Evolutionary conservation across 2,888 invertebrate genomes (phyloP).

Genomic region (Penaeus monodon): DNA sequence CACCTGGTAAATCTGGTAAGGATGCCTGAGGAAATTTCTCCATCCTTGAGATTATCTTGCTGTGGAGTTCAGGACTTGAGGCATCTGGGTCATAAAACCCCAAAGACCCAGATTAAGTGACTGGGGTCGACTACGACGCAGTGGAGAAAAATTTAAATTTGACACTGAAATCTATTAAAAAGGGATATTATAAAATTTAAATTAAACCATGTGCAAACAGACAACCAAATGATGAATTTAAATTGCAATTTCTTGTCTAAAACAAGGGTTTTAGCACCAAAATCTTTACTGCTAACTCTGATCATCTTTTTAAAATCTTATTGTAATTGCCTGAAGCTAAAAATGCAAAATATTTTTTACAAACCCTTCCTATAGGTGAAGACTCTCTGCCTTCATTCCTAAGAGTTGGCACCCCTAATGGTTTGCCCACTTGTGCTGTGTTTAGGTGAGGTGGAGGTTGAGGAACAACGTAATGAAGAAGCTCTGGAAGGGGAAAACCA

Average conservation of each 20-base stretch:
- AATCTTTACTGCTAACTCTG: not conserved
- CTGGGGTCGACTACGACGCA: constrained; percentile 50
- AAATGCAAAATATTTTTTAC: not conserved
- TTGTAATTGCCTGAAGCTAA: not conserved
- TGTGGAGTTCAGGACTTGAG: not conserved
- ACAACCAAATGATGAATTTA: not conserved
- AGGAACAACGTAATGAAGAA: constrained; percentile 51
- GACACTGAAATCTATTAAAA: constrained; percentile 34
- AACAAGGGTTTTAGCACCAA: too few species aligned
- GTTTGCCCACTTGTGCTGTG: constrained; percentile 42
- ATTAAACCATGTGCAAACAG: not conserved
- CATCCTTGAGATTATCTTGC: constrained; percentile 11
- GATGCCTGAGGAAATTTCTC: constrained; percentile 36
- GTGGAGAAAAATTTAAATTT: constrained; percentile 46
- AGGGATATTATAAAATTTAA: not conserved
- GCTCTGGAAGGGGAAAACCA: constrained; percentile 29
- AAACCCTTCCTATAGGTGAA: constrained; percentile 37
- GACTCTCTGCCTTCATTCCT: constrained; percentile 13
- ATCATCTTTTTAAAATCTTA: not conserved
- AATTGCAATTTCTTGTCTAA: too few species aligned
- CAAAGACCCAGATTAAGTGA: constrained; percentile 53
- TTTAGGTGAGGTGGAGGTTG: constrained; percentile 54
- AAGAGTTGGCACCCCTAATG: constrained; percentile 24
- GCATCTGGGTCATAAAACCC: not conserved
- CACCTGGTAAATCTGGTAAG: constrained; percentile 40